Percentiles rank a stretch among this genome's conserved stretches.
Evolutionary conservation across 1,140 invertebrate genomes (phyloP).

Genomic region (Teleopsis dalmanni): DNA sequence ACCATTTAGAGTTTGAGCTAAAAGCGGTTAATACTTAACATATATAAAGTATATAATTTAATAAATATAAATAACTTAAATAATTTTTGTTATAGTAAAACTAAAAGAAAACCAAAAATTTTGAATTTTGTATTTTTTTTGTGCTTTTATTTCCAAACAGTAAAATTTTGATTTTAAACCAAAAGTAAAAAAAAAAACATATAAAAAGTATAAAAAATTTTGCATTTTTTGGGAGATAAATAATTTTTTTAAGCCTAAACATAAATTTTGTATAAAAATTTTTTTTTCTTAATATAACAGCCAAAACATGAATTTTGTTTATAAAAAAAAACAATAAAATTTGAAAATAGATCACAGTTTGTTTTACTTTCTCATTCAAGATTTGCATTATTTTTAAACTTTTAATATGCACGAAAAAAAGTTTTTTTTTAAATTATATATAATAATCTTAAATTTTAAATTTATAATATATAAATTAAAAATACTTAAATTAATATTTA

Average conservation of each 20-base stretch:
- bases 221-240: not conserved
- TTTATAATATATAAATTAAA: conserved; percentile 9
- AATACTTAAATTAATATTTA: too few relatives aligned
- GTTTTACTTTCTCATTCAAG: conserved; percentile 23
- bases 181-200: conserved; percentile 10
- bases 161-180: conserved; percentile 7
- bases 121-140: not conserved
- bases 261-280: conserved; percentile 31
- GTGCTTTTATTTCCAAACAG: conserved; percentile 3
- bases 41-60: conserved; percentile 3
- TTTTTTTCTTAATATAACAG: conserved; percentile 25
- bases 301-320: conserved; percentile 40
- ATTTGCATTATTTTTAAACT: conserved; percentile 14
- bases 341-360: conserved; percentile 42
- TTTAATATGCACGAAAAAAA: conserved; percentile 7
- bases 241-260: conserved; percentile 22
- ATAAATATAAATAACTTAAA: not conserved
- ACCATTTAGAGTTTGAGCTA: not conserved
- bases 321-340: conserved; percentile 18
- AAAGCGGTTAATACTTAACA: not conserved
- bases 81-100: conserved; percentile 4
- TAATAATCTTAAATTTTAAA: conserved; percentile 13
- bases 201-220: conserved; percentile 1
- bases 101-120: not conserved
- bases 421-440: conserved; percentile 5